These are phyloP conservation scores for Cephus rjabovi DNA, from an alignment of 2,888 invertebrate species.

Conservation along the genomic window DNA sequence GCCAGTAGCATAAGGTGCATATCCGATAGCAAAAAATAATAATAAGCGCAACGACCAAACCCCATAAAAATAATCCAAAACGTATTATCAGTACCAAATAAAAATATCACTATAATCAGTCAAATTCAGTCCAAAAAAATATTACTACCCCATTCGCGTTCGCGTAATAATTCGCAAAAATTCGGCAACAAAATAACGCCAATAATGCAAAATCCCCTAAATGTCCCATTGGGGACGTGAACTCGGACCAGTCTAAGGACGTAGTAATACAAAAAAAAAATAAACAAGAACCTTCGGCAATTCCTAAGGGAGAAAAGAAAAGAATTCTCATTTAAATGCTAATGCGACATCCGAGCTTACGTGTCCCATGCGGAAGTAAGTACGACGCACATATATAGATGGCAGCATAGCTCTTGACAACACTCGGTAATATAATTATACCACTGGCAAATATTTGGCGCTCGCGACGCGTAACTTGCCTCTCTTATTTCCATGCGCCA, in stretches of 20 bases:
- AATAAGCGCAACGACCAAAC: not conserved
- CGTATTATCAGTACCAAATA: not conserved
- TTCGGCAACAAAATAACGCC: too few relatives aligned
- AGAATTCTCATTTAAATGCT: conserved; percentile 8
- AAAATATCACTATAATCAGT: not conserved
- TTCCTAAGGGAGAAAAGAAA: not conserved
- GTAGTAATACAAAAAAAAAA: not conserved
- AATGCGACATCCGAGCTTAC: conserved; percentile 5
- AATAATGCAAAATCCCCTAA: not conserved
- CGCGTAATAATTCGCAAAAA: too few relatives aligned
- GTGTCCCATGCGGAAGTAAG: not conserved
- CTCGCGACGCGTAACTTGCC: conserved; percentile 15
- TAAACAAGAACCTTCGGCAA: not conserved
- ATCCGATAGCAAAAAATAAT: not conserved
- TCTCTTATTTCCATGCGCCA: conserved; percentile 16
- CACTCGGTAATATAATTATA: conserved; percentile 20
- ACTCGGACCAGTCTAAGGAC: not conserved
- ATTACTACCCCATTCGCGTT: not conserved
- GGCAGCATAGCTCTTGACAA: too few relatives aligned
- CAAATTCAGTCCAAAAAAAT: not conserved
- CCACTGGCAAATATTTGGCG: conserved; percentile 33
- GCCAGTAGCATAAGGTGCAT: not conserved
- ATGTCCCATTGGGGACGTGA: not conserved
- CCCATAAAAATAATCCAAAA: not conserved
- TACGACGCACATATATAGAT: not conserved